These are phyloP conservation scores for Petromus typicus DNA, from an alignment of 2,113 vertebrate genomes.

Conservation along the genomic window DNA sequence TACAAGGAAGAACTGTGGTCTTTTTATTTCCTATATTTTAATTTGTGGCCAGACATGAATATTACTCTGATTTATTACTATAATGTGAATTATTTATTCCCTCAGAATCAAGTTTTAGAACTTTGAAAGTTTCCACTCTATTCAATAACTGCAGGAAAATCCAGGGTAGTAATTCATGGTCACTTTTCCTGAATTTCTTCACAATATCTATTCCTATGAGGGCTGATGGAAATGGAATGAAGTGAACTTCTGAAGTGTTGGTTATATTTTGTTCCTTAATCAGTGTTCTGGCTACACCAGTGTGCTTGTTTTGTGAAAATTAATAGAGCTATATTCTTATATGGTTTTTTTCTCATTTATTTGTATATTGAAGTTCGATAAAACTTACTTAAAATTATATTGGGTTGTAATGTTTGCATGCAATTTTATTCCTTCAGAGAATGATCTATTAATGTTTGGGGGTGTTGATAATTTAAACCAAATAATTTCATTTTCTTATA, in stretches of 20 bases:
- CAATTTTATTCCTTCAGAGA: background rate
- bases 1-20: background rate
- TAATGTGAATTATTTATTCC: slow-evolving; percentile 43
- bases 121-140: slow-evolving; percentile 13
- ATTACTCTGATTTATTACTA: slow-evolving; percentile 18
- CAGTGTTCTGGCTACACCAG: background rate
- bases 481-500: background rate
- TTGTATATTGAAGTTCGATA: background rate
- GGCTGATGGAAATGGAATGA: background rate
- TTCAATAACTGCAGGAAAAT: slow-evolving; percentile 21
- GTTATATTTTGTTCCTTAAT: slow-evolving; percentile 39
- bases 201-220: background rate
- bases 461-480: background rate
- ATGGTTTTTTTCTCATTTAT: background rate
- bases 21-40: slow-evolving; percentile 20
- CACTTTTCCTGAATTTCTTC: background rate
- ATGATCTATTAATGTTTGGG: background rate
- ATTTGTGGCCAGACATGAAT: slow-evolving; percentile 4
- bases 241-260: background rate
- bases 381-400: slow-evolving; percentile 23
- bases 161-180: background rate
- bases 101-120: background rate
- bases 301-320: slow-evolving; percentile 15
- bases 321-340: background rate
- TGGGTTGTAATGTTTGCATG: slow-evolving; percentile 10